A percentile compares a stretch with the other conserved stretches of the same genome.
phyloP scores from a whole-genome alignment of 2,113 vertebrate species.

The Cynopterus brachyotis region DNA sequence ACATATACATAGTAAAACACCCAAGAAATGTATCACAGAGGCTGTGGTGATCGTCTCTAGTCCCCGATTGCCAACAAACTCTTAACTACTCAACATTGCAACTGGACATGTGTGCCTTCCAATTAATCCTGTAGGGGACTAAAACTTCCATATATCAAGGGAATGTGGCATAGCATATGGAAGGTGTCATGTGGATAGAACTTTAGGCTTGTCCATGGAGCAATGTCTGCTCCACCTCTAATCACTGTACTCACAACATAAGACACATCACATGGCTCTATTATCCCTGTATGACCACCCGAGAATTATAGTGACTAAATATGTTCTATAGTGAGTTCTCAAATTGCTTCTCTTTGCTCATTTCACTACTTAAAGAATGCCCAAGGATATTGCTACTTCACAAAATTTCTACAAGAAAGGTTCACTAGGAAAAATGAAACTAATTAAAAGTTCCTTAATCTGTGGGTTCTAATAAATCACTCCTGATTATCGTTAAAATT shows the following conservation, averaged over 20 bases:
- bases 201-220: not conserved
- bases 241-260: not conserved
- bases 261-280: not conserved
- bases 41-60: not conserved
- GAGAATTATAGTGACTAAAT: not conserved
- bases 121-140: not conserved
- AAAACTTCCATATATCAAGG: not conserved
- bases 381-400: not conserved
- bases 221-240: not conserved
- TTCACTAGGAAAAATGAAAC: slow-evolving; percentile 18
- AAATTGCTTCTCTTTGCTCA: not conserved
- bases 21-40: not conserved
- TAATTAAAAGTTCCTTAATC: not conserved
- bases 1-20: slow-evolving; percentile 44
- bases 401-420: not conserved
- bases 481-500: not conserved
- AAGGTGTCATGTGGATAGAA: not conserved
- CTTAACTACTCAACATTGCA: not conserved
- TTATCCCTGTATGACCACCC: not conserved
- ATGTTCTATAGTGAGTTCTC: not conserved
- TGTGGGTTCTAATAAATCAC: not conserved
- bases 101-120: not conserved
- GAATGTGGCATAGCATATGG: not conserved
- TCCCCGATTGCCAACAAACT: not conserved
- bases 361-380: not conserved